Evolutionary conservation across 2,113 vertebrate species (phyloP).

Genomic region (Apteryx owenii): DNA sequence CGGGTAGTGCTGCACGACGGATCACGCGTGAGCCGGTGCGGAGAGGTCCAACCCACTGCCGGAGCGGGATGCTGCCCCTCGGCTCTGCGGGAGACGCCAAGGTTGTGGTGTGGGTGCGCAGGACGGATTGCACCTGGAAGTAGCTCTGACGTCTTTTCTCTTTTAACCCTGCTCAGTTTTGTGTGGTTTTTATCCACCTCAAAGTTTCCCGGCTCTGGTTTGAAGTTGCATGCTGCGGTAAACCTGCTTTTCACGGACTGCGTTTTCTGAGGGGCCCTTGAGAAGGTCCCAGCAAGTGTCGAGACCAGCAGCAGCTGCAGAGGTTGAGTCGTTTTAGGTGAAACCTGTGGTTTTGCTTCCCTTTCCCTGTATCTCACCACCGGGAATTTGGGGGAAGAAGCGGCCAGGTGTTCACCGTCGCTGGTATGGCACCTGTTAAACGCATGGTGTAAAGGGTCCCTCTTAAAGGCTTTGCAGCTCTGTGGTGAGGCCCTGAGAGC

Average conservation of each 20-base stretch:
- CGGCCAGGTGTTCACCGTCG: neutral
- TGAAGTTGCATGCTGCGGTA: neutral
- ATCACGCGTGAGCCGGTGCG: neutral
- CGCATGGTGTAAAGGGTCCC: neutral
- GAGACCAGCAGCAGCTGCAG: neutral
- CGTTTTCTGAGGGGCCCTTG: neutral
- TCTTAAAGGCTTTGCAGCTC: neutral
- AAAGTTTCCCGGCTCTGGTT: neutral
- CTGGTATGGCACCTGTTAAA: neutral
- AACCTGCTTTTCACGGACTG: no score
- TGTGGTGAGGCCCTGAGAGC: neutral
- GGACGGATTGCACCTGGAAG: no score
- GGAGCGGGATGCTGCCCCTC: neutral
- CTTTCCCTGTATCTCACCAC: neutral
- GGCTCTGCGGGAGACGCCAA: neutral
- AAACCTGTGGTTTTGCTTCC: neutral
- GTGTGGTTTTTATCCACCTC: no score
- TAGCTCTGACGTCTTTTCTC: neutral
- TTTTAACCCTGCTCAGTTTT: neutral
- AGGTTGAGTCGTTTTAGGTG: neutral
- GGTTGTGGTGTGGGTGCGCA: no score
- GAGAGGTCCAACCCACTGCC: neutral
- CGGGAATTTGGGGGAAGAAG: neutral
- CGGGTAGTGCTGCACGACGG: rapidly evolving
- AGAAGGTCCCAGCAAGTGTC: neutral